Evolutionary conservation across 1,140 invertebrate species (phyloP).

Genomic region (Zaprionus africanus): DNA sequence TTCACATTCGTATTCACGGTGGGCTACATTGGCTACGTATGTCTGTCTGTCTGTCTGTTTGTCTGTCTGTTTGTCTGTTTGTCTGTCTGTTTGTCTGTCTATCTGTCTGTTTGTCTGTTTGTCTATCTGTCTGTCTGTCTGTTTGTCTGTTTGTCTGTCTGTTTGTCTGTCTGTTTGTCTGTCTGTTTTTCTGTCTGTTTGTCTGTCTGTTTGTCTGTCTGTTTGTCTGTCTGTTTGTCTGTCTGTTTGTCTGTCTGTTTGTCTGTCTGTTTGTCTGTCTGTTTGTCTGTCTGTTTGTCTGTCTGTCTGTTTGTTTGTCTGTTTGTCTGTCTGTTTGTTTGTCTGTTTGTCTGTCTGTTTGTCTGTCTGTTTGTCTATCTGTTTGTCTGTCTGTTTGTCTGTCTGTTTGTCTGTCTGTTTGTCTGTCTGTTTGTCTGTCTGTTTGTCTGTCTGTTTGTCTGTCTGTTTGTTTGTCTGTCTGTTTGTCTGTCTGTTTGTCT

Average conservation of each 20-base stretch:
- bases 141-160: background rate
- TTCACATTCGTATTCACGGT: background rate
- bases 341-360: slow-evolving; percentile 1
- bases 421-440: background rate
- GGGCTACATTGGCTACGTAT: no score
- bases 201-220: background rate
- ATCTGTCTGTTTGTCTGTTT: background rate
- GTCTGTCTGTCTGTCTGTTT: background rate
- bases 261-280: background rate
- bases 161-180: background rate
- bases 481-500: background rate
- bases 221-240: background rate
- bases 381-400: background rate
- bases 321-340: background rate
- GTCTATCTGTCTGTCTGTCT: background rate
- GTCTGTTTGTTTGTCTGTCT: background rate
- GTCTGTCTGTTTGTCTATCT: background rate
- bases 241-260: background rate
- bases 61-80: background rate
- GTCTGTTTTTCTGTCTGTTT: background rate
- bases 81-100: background rate
- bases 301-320: slow-evolving; percentile 3
- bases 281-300: no score
- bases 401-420: background rate
- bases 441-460: background rate